Percentiles rank a stretch among this genome's conserved stretches.
Evolutionary conservation across 2,113 vertebrate genomes (phyloP).

Genomic region (Dermatemys mawii): DNA sequence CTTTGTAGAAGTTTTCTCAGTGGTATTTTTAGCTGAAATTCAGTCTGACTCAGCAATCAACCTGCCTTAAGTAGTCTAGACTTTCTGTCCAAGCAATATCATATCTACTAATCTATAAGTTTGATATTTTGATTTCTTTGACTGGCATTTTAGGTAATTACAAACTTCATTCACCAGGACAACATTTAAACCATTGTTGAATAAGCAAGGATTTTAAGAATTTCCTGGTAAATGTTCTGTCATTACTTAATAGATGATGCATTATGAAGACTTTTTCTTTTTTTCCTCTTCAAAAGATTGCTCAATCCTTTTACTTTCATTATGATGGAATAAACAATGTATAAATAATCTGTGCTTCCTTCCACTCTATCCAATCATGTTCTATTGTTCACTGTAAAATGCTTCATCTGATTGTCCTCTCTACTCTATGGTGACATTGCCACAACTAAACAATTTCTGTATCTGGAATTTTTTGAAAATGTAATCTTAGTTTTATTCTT

Average conservation of each 20-base stretch:
- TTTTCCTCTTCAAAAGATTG: not conserved
- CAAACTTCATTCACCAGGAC: fast-evolving
- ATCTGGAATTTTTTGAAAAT: fast-evolving
- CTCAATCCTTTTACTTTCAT: not conserved
- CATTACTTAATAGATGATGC: not conserved
- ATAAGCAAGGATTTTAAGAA: not conserved
- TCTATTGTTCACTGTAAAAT: not conserved
- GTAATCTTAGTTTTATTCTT: not conserved
- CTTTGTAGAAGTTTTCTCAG: fast-evolving
- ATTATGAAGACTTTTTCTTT: not conserved
- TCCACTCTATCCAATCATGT: not conserved
- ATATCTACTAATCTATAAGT: not conserved
- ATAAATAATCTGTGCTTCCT: not conserved
- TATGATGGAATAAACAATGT: not conserved
- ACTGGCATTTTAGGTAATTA: not conserved
- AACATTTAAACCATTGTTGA: fast-evolving
- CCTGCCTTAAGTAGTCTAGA: fast-evolving
- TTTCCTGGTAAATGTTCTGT: not conserved
- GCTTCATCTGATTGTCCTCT: not conserved
- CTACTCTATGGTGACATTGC: not conserved
- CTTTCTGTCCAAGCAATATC: not conserved
- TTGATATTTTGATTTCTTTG: not conserved
- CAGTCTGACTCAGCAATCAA: not conserved
- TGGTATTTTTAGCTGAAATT: not conserved
- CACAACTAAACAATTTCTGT: fast-evolving